Evolutionary conservation across 30 jellyfish, hydroid and myxozoan species (phyloP).

Genomic region (Chironex yamaguchii): DNA sequence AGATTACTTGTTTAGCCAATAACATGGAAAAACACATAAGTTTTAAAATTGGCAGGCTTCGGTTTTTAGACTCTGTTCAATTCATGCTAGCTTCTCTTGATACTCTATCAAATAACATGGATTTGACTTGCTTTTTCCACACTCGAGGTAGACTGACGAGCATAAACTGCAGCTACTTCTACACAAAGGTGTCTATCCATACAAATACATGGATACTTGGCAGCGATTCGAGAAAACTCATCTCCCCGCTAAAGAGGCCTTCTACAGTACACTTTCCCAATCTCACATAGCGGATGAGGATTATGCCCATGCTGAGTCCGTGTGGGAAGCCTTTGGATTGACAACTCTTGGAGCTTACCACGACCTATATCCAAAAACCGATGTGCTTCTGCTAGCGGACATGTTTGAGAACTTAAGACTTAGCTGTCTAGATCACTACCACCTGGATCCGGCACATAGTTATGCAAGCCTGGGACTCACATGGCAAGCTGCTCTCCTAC

Average conservation of each 20-base stretch:
- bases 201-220: conserved; percentile 57
- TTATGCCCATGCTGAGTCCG: conserved; percentile 43
- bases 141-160: no score
- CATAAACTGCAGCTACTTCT: conserved; percentile 24
- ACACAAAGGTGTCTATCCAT: conserved; percentile 78
- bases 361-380: conserved; percentile 26
- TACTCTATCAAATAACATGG: no score
- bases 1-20: no score
- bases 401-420: conserved; percentile 38
- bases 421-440: conserved; percentile 11
- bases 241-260: conserved; percentile 46
- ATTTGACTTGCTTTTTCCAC: no score
- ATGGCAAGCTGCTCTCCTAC: conserved; percentile 43
- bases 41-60: no score
- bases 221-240: conserved; percentile 9
- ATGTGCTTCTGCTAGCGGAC: conserved; percentile 55
- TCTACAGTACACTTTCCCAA: neutral
- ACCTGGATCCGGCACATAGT: conserved; percentile 53
- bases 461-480: conserved; percentile 66
- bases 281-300: conserved; percentile 32
- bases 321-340: conserved; percentile 6
- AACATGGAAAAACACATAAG: no score
- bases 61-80: no score
- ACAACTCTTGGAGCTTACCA: conserved; percentile 25
- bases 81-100: no score